Percentiles rank a stretch among this genome's conserved stretches.
Evolutionary conservation across 2,113 vertebrate genomes (phyloP).

Genomic region (Electrona antarctica): DNA sequence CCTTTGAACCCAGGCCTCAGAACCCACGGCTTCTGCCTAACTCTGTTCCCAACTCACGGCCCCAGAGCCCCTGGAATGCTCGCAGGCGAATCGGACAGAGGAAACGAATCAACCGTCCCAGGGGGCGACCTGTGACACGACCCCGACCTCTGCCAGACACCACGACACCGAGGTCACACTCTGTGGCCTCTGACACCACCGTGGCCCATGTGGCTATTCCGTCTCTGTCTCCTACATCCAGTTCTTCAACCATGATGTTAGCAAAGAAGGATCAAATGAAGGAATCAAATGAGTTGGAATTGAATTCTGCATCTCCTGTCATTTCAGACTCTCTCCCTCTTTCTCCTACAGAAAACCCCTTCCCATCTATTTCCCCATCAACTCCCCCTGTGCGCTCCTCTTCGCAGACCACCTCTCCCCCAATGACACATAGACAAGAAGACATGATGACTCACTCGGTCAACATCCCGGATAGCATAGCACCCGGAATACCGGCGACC

Average conservation of each 20-base stretch:
- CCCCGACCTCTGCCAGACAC: slow-evolving; percentile 42
- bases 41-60: slow-evolving; percentile 35
- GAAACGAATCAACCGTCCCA: slow-evolving; percentile 77
- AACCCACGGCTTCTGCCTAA: slow-evolving; percentile 30
- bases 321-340: slow-evolving; percentile 15
- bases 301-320: slow-evolving; percentile 16
- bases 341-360: slow-evolving; percentile 29
- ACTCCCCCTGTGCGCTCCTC: slow-evolving; percentile 7
- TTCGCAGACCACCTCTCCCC: slow-evolving; percentile 24
- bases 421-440: slow-evolving; percentile 39
- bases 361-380: not conserved
- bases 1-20: slow-evolving; percentile 24
- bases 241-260: slow-evolving; percentile 22
- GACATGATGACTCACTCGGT: slow-evolving; percentile 51
- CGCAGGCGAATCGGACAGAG: slow-evolving; percentile 80
- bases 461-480: slow-evolving; percentile 37
- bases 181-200: slow-evolving; percentile 27
- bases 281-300: slow-evolving; percentile 17
- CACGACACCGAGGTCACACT: slow-evolving; percentile 33
- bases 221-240: slow-evolving; percentile 21
- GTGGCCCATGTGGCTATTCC: slow-evolving; percentile 16
- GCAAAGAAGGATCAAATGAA: slow-evolving; percentile 14
- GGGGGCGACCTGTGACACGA: slow-evolving; percentile 55
- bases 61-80: slow-evolving; percentile 70
- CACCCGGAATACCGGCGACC: not conserved